Conservation (phyloP, 2,797 vertebrate species). For the Dendrocincla tyrannina region DNA sequence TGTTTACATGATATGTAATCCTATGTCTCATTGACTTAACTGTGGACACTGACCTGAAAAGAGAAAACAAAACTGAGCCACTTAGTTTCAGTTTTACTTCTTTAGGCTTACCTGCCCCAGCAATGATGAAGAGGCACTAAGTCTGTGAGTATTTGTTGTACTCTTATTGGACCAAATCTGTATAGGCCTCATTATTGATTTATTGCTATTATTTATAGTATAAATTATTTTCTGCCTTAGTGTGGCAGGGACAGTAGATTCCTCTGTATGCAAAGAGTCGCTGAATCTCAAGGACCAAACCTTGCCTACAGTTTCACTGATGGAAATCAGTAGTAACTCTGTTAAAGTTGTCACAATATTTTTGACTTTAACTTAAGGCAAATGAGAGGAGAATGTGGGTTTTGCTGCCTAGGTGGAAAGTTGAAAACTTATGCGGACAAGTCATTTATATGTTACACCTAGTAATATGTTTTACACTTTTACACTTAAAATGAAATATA, state of each 20-base stretch:
- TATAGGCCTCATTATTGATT: background rate
- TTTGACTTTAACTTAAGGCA: background rate
- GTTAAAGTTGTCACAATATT: background rate
- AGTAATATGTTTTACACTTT: background rate
- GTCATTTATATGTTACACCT: slow-evolving; percentile 11
- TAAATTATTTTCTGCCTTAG: background rate
- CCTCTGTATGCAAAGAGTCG: background rate
- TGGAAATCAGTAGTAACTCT: background rate
- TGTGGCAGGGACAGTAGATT: background rate
- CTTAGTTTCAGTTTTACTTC: background rate
- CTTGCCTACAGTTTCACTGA: background rate
- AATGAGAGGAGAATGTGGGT: background rate
- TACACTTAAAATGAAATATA: slow-evolving; percentile 6
- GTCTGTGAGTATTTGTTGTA: background rate
- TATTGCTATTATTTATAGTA: background rate
- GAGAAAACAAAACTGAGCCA: background rate
- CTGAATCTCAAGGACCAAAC: background rate
- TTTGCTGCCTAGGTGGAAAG: background rate
- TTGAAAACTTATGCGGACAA: background rate
- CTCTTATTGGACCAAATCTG: background rate
- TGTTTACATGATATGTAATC: background rate
- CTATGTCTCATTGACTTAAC: background rate
- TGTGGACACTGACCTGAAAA: background rate
- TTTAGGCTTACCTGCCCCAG: background rate
- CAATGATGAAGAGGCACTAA: background rate